Evolutionary conservation across 2,113 vertebrate species (phyloP), one percentile per base, ranked within the genome.

Genomic region (Xenopus tropicalis): DNA sequence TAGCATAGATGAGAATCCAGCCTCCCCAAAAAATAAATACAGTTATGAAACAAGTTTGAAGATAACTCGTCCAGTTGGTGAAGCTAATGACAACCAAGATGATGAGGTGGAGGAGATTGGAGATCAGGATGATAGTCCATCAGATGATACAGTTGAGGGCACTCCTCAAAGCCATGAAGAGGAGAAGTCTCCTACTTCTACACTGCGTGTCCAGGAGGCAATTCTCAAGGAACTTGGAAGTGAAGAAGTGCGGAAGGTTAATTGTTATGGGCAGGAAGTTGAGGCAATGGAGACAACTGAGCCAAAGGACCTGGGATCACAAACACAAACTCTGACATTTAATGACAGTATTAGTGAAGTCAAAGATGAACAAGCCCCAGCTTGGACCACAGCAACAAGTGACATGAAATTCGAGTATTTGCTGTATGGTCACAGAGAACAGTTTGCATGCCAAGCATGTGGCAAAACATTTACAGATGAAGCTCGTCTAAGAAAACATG

Each of bases 321-420:
- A 99, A 78, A 93, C 94, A 20, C 96, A 96, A 82, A 88, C 94
- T 0, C 89, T 98, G 79, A 89, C 93, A 0, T 99, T 97, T 83
- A 95, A 97, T 62, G 94, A 97, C 25, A 94, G 92, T 78, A 94
- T 98, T 86, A 90, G 91, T n/a, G 94, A 94, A 72, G 93, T 94
- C 25, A 95, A 95, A 61, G 93, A 94, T 8, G 93, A 94, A 51
- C 94, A 94, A 85, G 88, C 92, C 0, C 93, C 93, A 0, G 91
- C 91, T 54, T 94, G 94, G 92, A 94, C 78, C 37, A 96, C 95
- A 1, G 89, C 93, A 25, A 85, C 94, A 14, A 90, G 92, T 17
- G 97, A 99, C 82, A 98, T 99, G 96, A 99, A 99, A 84, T 95
- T 99, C 79, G 97, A 99, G 77, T 99, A 99, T 80, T 82, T 99